Base-by-base conservation (phyloP, 2,797 vertebrate genomes). In the Myioborus miniatus region DNA sequence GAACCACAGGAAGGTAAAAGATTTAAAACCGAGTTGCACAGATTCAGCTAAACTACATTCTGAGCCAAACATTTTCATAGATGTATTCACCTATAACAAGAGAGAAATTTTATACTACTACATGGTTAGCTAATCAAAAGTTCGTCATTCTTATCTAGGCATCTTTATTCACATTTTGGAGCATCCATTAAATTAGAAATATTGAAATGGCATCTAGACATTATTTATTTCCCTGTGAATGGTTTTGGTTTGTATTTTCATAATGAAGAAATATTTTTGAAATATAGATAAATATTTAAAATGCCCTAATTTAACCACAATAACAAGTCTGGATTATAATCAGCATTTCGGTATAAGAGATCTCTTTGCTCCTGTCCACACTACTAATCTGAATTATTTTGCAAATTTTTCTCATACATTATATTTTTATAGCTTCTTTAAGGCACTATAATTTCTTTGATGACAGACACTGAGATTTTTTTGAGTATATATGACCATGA, bases 121-220 rank as follows among this genome's bases (percentile, higher is more conserved):
- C 52, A 72, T 59, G 83, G 59, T 74, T 92, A 76, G 17, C 43
- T 95, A 92, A 84, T 89, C 79, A 81, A 78, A 93, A 90, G 23
- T 53, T 93, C 83, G 36, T 37, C 3, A 37, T 83, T 93, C 60
- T 78, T 24, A 56, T 67, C 47, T 46, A 15, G 10, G 0, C 15
- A 55, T 52, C 32, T 67, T 13, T 64, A 85, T 72, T 86, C 41
- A 83, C 6, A 58, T 83, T 94, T 85, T 86, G 53, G 36, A 64
- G 5, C 52, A 27, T 71, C 30, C 19, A 78, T 71, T 83, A 77
- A 85, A 78, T 64, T 30, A 47, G 0, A 96, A 72, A 75, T 78
- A 83, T 30, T 79, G 14, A 80, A 92, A 87, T 4, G 1, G 2
- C n/a, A 64, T 63, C 23, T 39, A 60, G 43, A 83, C 13, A 34